Base-by-base conservation (phyloP, 2,888 invertebrate genomes). In the Polietes domitor region DNA sequence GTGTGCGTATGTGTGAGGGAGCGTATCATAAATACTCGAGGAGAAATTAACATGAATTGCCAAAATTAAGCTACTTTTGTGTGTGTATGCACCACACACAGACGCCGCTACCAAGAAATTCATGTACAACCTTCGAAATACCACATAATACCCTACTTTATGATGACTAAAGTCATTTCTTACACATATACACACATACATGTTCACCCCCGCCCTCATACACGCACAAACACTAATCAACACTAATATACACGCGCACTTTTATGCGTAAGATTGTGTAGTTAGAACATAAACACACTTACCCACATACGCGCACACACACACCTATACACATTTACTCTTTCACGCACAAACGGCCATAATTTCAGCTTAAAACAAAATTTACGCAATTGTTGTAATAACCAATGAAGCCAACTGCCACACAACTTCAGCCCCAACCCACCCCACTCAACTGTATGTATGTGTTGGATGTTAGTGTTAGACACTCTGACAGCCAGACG, bases 101-200 rank as follows among this genome's bases (percentile, higher is more conserved):
- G 41, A 75, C n/a, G 28, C 2, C 26, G 15, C 26, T 26, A 65
- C 9, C 65, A 65, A 37, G n/a, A n/a, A 24, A 24, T 17, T 58
- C 43, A 68, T 73, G 53, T 26, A 70, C 61, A 83, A 76, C 77
- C 53, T 77, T 77, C 61, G 47, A 80, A 83, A 65, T 75, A 24
- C 80, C 71, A 80, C 63, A 77, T 83, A 83, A 77, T 80, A 41
- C 77, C 70, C 53, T 55, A 80, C 74, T 63, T 83, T 83, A 75
- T 58, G 71, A 74, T 75, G 71, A 80, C 55, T 80, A 77, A 80
- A 83, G 70, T 77, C 83, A 77, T 77, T 83, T 77, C 63, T 19
- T 26, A 75, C 26, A 71, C 61, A 24, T n/a, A 21, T 58, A 68
- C 9, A 75, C 28, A 12, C 21, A n/a, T 5, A 43, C 50, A 28